A percentile compares a stretch with the other conserved stretches of the same genome.
Conservation (phyloP, 2,888 invertebrate species). For the Ganaspis brasiliensis region DNA sequence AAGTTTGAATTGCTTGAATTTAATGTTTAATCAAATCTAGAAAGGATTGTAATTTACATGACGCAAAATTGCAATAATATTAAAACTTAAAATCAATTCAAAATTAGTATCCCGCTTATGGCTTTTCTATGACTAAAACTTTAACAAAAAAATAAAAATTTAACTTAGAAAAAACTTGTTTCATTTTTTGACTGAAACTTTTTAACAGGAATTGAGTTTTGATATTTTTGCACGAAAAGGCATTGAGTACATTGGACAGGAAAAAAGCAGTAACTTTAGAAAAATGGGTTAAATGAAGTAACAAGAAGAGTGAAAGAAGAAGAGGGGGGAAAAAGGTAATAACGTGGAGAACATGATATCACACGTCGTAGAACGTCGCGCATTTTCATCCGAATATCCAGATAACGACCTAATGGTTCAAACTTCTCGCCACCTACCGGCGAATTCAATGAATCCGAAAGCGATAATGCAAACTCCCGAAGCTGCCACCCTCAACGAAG, state of each 20-base stretch:
- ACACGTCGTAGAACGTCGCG: conserved; percentile 72
- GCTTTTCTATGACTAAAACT: too few relatives aligned
- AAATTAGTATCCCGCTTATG: too few relatives aligned
- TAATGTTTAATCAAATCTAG: too few relatives aligned
- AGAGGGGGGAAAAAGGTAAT: conserved; percentile 57
- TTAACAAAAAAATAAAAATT: too few relatives aligned
- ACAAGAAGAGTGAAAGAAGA: conserved; percentile 28
- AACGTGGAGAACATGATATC: conserved; percentile 69
- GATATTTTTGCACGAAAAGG: not conserved
- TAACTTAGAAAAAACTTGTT: not conserved
- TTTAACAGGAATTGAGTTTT: not conserved
- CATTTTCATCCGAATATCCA: conserved; percentile 75
- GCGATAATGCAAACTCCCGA: conserved; percentile 75
- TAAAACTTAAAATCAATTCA: too few relatives aligned
- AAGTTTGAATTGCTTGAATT: too few relatives aligned
- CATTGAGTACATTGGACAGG: not conserved
- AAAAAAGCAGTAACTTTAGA: conserved; percentile 44
- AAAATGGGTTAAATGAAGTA: conserved; percentile 40
- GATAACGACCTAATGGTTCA: conserved; percentile 74
- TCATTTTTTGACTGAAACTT: too few relatives aligned
- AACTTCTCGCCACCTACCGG: conserved; percentile 67
- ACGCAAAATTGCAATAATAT: too few relatives aligned
- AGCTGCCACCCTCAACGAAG: conserved; percentile 51
- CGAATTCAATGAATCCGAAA: conserved; percentile 77
- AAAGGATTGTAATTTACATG: too few relatives aligned